A percentile compares a stretch with the other conserved stretches of the same genome.
Conservation (phyloP, 1,140 invertebrate species). For the Aleiodes sp. region DNA sequence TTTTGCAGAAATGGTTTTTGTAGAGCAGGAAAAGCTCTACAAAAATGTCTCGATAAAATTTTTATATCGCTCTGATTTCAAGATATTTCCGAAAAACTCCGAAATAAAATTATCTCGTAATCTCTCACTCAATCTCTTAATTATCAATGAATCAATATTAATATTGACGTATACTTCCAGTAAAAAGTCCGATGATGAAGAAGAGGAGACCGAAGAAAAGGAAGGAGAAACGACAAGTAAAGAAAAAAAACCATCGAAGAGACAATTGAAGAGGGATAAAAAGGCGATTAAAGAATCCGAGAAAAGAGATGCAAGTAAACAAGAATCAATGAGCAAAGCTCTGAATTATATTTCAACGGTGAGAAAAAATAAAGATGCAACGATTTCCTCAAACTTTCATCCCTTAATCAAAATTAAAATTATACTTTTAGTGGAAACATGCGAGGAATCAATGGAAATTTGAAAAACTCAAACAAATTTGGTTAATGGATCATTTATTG, state of each 20-base stretch:
- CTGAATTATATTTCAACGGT: conserved; percentile 57
- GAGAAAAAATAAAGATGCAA: conserved; percentile 22
- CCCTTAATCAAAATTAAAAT: conserved; percentile 4
- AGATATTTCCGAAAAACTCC: too few species aligned
- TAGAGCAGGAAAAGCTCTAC: too few species aligned
- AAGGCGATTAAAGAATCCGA: conserved; percentile 35
- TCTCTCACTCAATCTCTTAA: background rate
- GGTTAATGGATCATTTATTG: conserved; percentile 76
- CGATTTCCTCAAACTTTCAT: background rate
- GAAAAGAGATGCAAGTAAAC: conserved; percentile 39
- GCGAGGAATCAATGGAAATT: conserved; percentile 78
- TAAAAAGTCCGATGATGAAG: conserved; percentile 3
- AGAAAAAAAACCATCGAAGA: conserved; percentile 43
- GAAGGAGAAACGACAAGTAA: conserved; percentile 27
- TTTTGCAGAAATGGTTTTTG: too few species aligned
- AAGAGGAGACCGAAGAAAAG: conserved; percentile 25
- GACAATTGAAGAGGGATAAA: conserved; percentile 52
- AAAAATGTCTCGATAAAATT: too few species aligned
- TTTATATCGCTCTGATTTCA: too few species aligned
- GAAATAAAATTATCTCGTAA: too few species aligned
- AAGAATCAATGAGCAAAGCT: conserved; percentile 47
- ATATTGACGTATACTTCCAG: background rate
- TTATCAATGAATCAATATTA: background rate
- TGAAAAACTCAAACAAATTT: conserved; percentile 79
- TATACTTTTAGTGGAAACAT: conserved; percentile 72